Conservation (phyloP, 1,140 invertebrate genomes). For the Lethrus apterus region DNA sequence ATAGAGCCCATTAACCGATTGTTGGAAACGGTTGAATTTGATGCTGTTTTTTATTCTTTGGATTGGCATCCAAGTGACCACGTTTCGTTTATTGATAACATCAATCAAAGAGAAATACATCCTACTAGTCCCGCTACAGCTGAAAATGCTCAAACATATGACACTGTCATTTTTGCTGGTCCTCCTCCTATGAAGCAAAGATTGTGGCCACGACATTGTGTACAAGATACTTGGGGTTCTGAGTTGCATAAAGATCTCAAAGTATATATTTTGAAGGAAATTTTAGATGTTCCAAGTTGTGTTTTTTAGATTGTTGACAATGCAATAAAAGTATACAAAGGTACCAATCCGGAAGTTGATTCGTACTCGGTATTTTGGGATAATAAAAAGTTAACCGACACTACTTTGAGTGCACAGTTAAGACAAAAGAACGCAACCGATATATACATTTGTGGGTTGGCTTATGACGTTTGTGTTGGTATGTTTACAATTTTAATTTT, state of each 20-base stretch:
- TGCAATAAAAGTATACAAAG: constrained; percentile 84
- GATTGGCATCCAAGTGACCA: constrained; percentile 98
- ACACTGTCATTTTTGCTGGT: constrained; percentile 87
- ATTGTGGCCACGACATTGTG: constrained; percentile 92
- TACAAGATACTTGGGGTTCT: constrained; percentile 90
- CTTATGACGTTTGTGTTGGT: constrained; percentile 95
- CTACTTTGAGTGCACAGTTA: constrained; percentile 75
- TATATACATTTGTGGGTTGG: constrained; percentile 91
- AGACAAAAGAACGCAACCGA: constrained; percentile 76
- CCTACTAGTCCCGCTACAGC: constrained; percentile 58
- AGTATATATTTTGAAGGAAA: too few species aligned
- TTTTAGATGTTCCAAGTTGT: too few species aligned
- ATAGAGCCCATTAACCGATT: constrained; percentile 88
- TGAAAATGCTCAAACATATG: constrained; percentile 75
- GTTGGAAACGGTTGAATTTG: constrained; percentile 77
- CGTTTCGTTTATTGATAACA: constrained; percentile 93
- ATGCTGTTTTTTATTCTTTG: constrained; percentile 89
- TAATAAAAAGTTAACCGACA: constrained; percentile 85
- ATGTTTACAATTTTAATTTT: constrained; percentile 38
- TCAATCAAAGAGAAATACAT: constrained; percentile 61
- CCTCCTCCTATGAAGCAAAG: constrained; percentile 75
- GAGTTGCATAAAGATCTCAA: constrained; percentile 88
- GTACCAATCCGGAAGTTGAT: constrained; percentile 89
- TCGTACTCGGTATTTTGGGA: constrained; percentile 98
- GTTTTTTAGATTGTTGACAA: constrained; percentile 56